A percentile compares a stretch with the other conserved stretches of the same genome.
phyloP scores from a whole-genome alignment of 2,888 invertebrate genomes.

The Dermolepida albohirtum region DNA sequence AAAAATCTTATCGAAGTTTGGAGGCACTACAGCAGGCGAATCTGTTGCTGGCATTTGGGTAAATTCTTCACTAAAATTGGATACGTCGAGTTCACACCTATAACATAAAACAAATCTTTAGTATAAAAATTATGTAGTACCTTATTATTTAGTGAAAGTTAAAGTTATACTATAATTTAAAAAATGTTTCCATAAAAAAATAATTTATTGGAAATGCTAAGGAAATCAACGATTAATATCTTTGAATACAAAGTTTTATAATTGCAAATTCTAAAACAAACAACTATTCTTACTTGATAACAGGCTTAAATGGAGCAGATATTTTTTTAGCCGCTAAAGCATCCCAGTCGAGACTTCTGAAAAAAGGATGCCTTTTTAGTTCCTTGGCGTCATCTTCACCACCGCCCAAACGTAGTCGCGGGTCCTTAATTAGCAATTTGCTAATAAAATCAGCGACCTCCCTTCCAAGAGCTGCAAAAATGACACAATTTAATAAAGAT shows the following conservation, averaged over 20 bases:
- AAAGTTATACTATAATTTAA: too few species aligned
- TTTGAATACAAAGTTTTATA: too few species aligned
- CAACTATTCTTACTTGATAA: constrained; percentile 67
- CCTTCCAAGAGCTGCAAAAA: constrained; percentile 70
- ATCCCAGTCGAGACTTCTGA: constrained; percentile 87
- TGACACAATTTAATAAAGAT: constrained; percentile 3
- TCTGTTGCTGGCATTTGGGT: constrained; percentile 92
- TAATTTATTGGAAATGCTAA: too few species aligned
- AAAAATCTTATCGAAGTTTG: constrained; percentile 87
- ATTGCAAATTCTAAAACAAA: background rate
- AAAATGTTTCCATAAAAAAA: too few species aligned
- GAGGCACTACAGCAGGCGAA: constrained; percentile 90
- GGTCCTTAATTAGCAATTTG: constrained; percentile 90
- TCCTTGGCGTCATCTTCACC: constrained; percentile 87
- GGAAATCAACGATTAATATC: too few species aligned
- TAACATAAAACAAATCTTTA: constrained; percentile 42
- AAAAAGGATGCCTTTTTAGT: constrained; percentile 91
- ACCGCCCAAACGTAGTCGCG: constrained; percentile 87
- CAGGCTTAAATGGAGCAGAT: constrained; percentile 91
- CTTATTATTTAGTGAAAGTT: too few species aligned
- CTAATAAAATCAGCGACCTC: constrained; percentile 82
- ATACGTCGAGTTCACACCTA: constrained; percentile 88
- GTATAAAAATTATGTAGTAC: too few species aligned
- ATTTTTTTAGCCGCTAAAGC: constrained; percentile 82
- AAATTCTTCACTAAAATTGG: constrained; percentile 97